Conservation (phyloP, 2,113 vertebrate genomes). For the Herpetotheres cachinnans region DNA sequence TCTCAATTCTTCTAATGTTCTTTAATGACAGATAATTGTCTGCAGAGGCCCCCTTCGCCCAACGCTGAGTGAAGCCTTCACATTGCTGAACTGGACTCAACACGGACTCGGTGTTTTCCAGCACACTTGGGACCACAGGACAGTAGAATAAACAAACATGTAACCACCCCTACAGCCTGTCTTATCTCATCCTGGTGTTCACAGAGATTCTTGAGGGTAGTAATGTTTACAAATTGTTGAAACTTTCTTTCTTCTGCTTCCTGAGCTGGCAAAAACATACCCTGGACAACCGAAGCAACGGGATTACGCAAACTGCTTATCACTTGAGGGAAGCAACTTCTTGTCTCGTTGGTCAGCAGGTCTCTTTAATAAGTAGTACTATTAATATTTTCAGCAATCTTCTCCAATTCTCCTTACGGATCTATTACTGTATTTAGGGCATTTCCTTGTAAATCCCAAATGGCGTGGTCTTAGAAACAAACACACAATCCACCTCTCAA, state of each 20-base stretch:
- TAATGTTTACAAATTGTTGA: constrained; percentile 85
- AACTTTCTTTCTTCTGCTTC: constrained; percentile 89
- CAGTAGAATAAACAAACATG: constrained; percentile 77
- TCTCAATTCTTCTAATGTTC: constrained; percentile 70
- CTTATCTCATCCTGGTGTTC: constrained; percentile 83
- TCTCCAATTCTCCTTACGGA: neutral
- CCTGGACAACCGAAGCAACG: constrained; percentile 76
- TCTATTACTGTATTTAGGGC: neutral
- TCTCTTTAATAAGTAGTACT: neutral
- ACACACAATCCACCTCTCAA: neutral
- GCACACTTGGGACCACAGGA: constrained; percentile 50
- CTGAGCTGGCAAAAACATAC: constrained; percentile 81
- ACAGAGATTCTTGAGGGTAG: constrained; percentile 74
- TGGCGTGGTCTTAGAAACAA: neutral
- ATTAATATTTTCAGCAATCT: neutral
- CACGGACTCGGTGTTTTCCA: constrained; percentile 60
- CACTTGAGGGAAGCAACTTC: constrained; percentile 2
- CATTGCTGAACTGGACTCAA: constrained; percentile 69
- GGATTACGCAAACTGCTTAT: constrained; percentile 71
- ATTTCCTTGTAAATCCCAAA: neutral
- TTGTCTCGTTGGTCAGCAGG: neutral
- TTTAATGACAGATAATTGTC: constrained; percentile 74
- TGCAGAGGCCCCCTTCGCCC: constrained; percentile 57
- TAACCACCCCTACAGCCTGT: constrained; percentile 41
- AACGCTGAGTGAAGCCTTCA: constrained; percentile 83